Percentiles rank a stretch among this genome's conserved stretches.
Conservation (phyloP, 2,113 vertebrate species). For the Mus spicilegus region DNA sequence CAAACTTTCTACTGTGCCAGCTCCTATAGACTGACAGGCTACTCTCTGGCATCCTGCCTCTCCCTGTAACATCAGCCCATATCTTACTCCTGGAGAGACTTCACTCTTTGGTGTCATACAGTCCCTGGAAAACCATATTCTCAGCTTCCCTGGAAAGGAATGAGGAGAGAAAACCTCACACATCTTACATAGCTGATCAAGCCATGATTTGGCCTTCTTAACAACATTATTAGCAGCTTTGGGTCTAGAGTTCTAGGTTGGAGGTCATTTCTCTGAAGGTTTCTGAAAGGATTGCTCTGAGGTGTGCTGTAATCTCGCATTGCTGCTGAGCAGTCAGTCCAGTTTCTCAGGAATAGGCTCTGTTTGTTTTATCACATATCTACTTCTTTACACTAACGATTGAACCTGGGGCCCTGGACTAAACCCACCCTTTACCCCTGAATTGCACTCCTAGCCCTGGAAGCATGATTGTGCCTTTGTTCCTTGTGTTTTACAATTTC, state of each 20-base stretch:
- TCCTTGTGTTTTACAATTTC: conserved; percentile 43
- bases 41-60: neutral
- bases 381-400: neutral
- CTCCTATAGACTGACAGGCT: neutral
- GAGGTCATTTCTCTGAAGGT: neutral
- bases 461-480: conserved; percentile 8
- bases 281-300: conserved; percentile 1
- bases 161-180: neutral
- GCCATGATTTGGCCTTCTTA: neutral
- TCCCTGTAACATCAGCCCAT: neutral
- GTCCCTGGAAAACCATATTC: accelerated
- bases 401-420: neutral
- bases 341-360: neutral
- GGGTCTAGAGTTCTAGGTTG: conserved; percentile 29
- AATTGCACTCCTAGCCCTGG: neutral
- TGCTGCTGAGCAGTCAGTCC: neutral
- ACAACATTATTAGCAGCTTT: neutral
- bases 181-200: neutral
- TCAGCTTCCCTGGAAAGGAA: neutral
- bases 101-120: neutral
- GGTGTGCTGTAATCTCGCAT: conserved; percentile 18
- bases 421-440: neutral
- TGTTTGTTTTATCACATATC: conserved; percentile 16
- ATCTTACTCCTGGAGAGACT: neutral
- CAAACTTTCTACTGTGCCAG: neutral